Conservation (phyloP, 2,113 vertebrate species). For the Anarrhichthys ocellatus region DNA sequence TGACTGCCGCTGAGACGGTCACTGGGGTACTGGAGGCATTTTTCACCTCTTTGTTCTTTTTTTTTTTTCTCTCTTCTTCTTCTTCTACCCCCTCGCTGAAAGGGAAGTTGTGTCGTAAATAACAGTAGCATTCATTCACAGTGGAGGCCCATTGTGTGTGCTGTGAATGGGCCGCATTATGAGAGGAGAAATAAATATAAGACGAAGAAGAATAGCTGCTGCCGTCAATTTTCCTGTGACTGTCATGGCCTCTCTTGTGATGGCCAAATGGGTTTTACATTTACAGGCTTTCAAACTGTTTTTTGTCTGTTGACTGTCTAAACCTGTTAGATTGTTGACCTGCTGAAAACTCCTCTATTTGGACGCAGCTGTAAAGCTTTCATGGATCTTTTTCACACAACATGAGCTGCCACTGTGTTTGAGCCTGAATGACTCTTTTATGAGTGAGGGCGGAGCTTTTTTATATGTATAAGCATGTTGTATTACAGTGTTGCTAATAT, state of each 20-base stretch:
- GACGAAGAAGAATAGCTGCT: constrained; percentile 66
- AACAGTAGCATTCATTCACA: constrained; percentile 74
- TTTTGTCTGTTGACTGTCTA: constrained; percentile 3
- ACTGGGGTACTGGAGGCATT: constrained; percentile 62
- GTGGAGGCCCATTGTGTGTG: constrained; percentile 75
- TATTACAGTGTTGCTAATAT: not conserved
- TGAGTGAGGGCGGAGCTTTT: not conserved
- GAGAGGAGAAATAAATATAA: constrained; percentile 76
- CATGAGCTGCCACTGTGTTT: not conserved
- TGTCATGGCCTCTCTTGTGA: constrained; percentile 31
- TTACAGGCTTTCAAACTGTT: constrained; percentile 3
- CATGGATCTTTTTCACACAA: not conserved
- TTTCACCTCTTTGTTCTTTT: constrained; percentile 70
- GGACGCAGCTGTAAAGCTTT: not conserved
- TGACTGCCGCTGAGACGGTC: constrained; percentile 63
- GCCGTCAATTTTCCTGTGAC: constrained; percentile 67
- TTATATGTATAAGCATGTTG: not conserved
- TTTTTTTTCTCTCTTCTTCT: not conserved
- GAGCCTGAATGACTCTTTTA: not conserved
- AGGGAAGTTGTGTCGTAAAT: constrained; percentile 77
- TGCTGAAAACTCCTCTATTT: constrained; percentile 14
- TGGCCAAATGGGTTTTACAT: constrained; percentile 12
- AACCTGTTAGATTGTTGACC: constrained; percentile 9
- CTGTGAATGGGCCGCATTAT: constrained; percentile 80
- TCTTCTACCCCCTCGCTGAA: constrained; percentile 33